Conservation (phyloP, 2,888 invertebrate species). For the Xylota sylvarum region DNA sequence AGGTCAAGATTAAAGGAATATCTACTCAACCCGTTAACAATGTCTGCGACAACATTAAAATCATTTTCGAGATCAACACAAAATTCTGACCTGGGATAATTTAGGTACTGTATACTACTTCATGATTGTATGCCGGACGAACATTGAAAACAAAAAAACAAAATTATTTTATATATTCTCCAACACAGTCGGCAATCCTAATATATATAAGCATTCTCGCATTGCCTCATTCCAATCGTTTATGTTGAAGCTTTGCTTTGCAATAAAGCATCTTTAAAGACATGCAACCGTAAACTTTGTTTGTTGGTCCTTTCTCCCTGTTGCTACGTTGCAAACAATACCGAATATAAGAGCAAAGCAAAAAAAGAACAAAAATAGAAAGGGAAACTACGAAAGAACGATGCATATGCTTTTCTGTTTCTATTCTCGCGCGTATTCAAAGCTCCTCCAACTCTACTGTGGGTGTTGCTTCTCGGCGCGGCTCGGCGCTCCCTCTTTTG, state of each 20-base stretch:
- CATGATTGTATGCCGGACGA: too few species aligned
- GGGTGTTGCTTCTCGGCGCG: conserved; percentile 22
- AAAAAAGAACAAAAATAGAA: conserved; percentile 48
- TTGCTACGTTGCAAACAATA: conserved; percentile 70
- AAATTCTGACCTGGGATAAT: too few species aligned
- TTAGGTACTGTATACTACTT: too few species aligned
- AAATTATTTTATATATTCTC: too few species aligned
- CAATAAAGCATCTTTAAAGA: conserved; percentile 23
- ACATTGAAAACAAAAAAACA: too few species aligned
- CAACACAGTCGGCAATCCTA: neutral
- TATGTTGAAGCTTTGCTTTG: conserved; percentile 1
- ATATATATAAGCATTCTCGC: neutral
- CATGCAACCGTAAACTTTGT: conserved; percentile 6
- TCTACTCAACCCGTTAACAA: too few species aligned
- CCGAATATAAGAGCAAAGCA: conserved; percentile 56
- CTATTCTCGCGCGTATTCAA: conserved; percentile 57
- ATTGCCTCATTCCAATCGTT: conserved; percentile 10
- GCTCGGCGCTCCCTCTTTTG: neutral
- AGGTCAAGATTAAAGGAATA: too few species aligned
- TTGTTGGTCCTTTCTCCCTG: conserved; percentile 35
- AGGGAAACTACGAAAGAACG: conserved; percentile 59
- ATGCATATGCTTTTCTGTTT: conserved; percentile 40
- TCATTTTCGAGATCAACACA: too few species aligned
- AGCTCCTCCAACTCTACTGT: conserved; percentile 44
- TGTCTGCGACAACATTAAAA: too few species aligned